These are phyloP conservation scores for Sterrhoptilus dennistouni DNA, from an alignment of 2,113 vertebrate genomes.

Conservation along the genomic window DNA sequence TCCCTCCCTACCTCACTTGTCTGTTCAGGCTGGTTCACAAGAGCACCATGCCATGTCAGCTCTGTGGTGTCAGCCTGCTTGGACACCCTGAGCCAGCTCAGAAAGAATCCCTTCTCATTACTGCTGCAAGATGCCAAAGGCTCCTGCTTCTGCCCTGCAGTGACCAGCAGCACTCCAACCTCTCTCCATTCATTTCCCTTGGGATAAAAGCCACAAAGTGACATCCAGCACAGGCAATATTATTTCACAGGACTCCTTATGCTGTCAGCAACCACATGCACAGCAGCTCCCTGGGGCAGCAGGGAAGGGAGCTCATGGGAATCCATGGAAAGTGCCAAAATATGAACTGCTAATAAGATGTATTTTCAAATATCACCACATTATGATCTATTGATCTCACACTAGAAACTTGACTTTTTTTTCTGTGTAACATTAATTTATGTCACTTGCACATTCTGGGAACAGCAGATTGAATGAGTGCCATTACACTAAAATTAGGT, in stretches of 20 bases:
- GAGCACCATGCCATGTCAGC: not conserved
- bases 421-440: slow-evolving; percentile 1
- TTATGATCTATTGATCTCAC: slow-evolving; percentile 32
- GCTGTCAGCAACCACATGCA: not conserved
- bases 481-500: not conserved
- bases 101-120: not conserved
- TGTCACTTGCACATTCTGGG: not conserved
- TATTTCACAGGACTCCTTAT: not conserved
- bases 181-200: not conserved
- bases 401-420: slow-evolving; percentile 15
- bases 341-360: slow-evolving; percentile 57
- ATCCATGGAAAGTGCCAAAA: not conserved
- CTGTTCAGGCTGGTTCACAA: not conserved
- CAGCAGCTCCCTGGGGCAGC: not conserved
- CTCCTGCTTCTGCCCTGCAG: not conserved
- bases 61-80: not conserved
- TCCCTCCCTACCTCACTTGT: not conserved
- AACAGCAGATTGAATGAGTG: not conserved
- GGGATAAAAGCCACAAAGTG: not conserved
- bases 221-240: not conserved
- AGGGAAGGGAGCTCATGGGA: not conserved
- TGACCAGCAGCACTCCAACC: not conserved
- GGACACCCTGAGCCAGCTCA: not conserved
- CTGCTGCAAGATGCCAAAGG: not conserved
- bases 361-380: slow-evolving; percentile 32